These are phyloP conservation scores for Metopolophium dirhodum DNA, from an alignment of 1,140 invertebrate species.

Conservation along the genomic window DNA sequence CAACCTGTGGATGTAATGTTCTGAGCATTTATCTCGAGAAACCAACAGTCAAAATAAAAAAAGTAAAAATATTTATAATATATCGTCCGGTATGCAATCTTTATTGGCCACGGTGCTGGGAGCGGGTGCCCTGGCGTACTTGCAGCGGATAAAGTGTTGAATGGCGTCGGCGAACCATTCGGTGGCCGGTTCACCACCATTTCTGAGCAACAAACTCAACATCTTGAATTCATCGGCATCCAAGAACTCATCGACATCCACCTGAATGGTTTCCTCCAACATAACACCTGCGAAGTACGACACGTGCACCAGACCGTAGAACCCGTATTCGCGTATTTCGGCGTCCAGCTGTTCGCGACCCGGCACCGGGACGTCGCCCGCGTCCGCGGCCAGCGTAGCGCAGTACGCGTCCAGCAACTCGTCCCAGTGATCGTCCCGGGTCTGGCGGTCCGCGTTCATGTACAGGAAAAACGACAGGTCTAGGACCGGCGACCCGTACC, in stretches of 20 bases:
- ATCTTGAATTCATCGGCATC: fast-evolving
- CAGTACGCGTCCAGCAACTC: conserved; percentile 63
- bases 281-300: neutral
- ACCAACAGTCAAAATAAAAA: neutral
- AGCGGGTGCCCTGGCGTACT: neutral
- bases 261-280: neutral
- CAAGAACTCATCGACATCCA: fast-evolving
- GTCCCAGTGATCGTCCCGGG: conserved; percentile 60
- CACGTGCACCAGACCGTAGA: neutral
- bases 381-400: conserved; percentile 51
- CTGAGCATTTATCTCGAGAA: neutral
- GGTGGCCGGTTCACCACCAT: conserved; percentile 30
- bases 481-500: conserved; percentile 62
- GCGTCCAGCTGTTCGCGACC: neutral
- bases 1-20: neutral
- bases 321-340: neutral
- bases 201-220: fast-evolving
- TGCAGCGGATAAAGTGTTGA: neutral
- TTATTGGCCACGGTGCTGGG: neutral
- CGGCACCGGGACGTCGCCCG: neutral
- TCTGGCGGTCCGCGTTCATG: conserved; percentile 61
- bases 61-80: neutral
- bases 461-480: conserved; percentile 65
- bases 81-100: fast-evolving
- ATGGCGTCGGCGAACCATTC: neutral